Evolutionary conservation across 2,113 vertebrate species (phyloP), one percentile per base, ranked within the genome.

Genomic region (Anarrhichthys ocellatus): DNA sequence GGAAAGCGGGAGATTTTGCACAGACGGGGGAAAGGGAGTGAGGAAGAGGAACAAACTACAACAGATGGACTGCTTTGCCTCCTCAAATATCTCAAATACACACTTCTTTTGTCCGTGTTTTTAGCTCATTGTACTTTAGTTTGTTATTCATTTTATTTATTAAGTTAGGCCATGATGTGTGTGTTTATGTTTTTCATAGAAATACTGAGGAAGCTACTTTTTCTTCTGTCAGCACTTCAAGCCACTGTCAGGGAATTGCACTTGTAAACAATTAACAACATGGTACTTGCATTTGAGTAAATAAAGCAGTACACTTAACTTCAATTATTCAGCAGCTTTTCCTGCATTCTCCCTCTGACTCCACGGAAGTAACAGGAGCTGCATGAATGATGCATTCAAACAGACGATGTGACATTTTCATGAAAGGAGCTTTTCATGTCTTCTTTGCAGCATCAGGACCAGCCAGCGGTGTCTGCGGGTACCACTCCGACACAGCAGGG

Each of bases 261-360:
- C 85, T 86, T 84, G 81, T 80, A 78, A 83, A 91, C 80, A 87
- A 85, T 87, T 86, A 77, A 86, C 68, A 76, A 75, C 73, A 62
- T 62, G 72, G 64, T 74, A 77, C 66, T 80, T 71, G 81, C 81
- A 59, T 87, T 84, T 71, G 85, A 73, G 79, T 79, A 40, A 93
- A 93, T 90, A 92, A 92, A 92, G 56, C 59, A 82, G 36, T 48
- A 73, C 67, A 64, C 56, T 89, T 74, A 54, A 48, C 48, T 75
- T 89, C 11, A 67, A 92, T 87, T 93, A 78, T 89, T 89, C 59
- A 90, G 42, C 65, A 80, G 59, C 80, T 85, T 89, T 74, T 83
- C 61, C 83, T 72, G 69, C 66, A 67, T 81, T 65, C 66, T 5
- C 56, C 38, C n/a, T n/a, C 38, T 36, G 46, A 27, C n/a, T 69